Conservation (phyloP, 1,140 invertebrate genomes). For the Aphis craccivora region DNA sequence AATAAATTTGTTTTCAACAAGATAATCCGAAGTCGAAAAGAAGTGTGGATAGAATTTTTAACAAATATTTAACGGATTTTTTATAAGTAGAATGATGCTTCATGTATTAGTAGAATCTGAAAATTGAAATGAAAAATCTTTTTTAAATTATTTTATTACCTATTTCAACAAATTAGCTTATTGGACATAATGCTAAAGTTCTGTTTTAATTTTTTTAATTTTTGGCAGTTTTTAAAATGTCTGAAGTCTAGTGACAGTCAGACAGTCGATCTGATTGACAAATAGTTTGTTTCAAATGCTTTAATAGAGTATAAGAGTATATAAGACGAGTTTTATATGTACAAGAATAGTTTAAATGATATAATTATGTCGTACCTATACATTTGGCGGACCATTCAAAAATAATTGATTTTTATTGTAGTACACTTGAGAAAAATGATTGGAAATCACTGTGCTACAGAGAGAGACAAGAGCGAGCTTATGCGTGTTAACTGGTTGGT, state of each 20-base stretch:
- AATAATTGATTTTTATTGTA: too few species aligned
- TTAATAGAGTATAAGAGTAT: too few species aligned
- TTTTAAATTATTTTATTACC: not conserved
- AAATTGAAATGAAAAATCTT: not conserved
- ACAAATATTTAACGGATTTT: not conserved
- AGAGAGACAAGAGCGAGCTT: too few species aligned
- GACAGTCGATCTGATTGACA: not conserved
- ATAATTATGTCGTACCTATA: too few species aligned
- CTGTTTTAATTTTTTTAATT: not conserved
- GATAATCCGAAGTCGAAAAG: not conserved
- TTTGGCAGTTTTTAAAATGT: not conserved
- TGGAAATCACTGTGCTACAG: too few species aligned
- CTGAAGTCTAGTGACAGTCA: too few species aligned
- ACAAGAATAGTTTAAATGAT: too few species aligned
- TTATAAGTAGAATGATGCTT: not conserved
- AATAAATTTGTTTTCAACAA: not conserved
- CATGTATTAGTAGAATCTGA: not conserved
- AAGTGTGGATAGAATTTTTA: not conserved
- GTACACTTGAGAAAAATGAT: too few species aligned
- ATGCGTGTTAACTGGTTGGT: too few species aligned
- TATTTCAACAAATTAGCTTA: not conserved
- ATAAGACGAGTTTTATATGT: too few species aligned
- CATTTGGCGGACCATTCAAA: too few species aligned
- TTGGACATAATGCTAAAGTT: not conserved
- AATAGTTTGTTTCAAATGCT: not conserved